Conservation (phyloP, 2,797 vertebrate species). For the Carapus acus region DNA sequence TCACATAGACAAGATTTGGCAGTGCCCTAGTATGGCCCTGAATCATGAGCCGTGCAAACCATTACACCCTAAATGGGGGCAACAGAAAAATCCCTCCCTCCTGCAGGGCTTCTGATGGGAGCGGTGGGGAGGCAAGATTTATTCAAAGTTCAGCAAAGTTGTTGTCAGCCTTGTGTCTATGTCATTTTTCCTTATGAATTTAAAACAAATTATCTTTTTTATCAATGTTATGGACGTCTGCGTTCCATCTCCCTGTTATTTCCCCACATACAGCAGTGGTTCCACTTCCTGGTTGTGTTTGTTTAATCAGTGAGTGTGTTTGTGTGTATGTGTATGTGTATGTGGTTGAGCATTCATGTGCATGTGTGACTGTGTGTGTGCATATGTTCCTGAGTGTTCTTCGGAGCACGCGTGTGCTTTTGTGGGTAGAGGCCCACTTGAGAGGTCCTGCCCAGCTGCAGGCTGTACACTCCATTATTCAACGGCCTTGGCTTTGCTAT, state of each 20-base stretch:
- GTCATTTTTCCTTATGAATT: conserved; percentile 24
- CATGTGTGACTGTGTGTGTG: conserved; percentile 10
- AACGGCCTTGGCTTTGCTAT: conserved; percentile 21
- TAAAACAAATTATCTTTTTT: conserved; percentile 38
- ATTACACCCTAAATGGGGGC: too few species aligned
- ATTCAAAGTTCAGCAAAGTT: not conserved
- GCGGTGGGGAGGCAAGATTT: too few species aligned
- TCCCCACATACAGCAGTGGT: too few species aligned
- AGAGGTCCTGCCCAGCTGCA: conserved; percentile 9
- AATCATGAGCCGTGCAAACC: too few species aligned
- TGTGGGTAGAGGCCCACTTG: conserved; percentile 17
- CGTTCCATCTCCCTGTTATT: too few species aligned
- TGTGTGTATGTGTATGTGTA: conserved; percentile 1
- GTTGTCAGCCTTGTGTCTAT: conserved; percentile 1
- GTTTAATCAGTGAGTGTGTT: too few species aligned
- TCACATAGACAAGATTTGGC: too few species aligned
- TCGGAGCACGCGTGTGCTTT: conserved; percentile 6
- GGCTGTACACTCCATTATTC: conserved; percentile 41
- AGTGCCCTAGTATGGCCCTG: too few species aligned
- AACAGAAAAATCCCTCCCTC: too few species aligned
- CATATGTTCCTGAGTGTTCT: conserved; percentile 16
- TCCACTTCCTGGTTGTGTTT: too few species aligned
- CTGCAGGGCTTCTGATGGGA: too few species aligned
- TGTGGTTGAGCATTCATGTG: not conserved
- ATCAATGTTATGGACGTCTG: conserved; percentile 49